These are phyloP conservation scores for Sarcophilus harrisii DNA, from an alignment of 2,797 vertebrate species.

Conservation along the genomic window DNA sequence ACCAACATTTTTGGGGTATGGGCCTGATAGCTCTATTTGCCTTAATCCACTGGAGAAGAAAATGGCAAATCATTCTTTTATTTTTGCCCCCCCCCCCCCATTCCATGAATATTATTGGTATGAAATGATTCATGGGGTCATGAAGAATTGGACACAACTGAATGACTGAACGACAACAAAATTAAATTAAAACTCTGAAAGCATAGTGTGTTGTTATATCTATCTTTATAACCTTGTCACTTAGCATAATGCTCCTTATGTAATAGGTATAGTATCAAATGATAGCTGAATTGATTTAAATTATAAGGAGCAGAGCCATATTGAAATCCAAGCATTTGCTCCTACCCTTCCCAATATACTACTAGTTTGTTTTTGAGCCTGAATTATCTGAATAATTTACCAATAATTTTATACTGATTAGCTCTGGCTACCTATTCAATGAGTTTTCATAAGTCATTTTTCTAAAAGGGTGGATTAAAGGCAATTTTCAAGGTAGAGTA, in stretches of 20 bases:
- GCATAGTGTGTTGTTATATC: not conserved
- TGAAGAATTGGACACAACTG: too few relatives aligned
- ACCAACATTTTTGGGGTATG: slow-evolving; percentile 81
- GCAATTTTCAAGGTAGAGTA: not conserved
- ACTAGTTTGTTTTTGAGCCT: not conserved
- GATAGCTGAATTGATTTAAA: not conserved
- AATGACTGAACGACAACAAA: too few relatives aligned
- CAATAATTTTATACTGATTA: not conserved
- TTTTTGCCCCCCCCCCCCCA: not conserved
- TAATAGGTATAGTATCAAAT: not conserved
- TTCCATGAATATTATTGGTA: not conserved
- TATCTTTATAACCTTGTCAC: not conserved
- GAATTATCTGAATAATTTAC: not conserved
- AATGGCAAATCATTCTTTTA: too few relatives aligned
- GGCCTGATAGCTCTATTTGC: slow-evolving; percentile 78
- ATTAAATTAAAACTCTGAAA: not conserved
- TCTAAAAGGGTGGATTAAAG: not conserved
- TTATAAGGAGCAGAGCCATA: not conserved
- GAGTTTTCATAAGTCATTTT: not conserved
- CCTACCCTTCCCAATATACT: not conserved
- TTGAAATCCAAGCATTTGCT: not conserved
- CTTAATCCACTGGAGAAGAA: too few relatives aligned
- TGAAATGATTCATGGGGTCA: not conserved
- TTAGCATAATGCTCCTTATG: not conserved
- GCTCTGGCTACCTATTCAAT: not conserved